Base-by-base conservation (phyloP, 2,888 invertebrate species). In the Aethes cnicana region DNA sequence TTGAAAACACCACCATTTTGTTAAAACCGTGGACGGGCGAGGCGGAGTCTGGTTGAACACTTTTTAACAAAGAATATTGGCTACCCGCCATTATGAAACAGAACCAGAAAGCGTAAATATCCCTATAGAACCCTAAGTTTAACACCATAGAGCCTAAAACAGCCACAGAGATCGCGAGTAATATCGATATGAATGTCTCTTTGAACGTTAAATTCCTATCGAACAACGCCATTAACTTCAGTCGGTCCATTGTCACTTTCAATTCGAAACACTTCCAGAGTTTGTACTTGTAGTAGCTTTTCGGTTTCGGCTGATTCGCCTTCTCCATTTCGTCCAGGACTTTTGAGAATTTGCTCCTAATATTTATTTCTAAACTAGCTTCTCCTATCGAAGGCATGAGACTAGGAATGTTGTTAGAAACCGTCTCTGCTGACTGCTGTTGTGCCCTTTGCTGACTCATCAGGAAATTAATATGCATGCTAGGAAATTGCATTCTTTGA, bases 11-110 rank as follows among this genome's bases (percentile, higher is more conserved):
- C 25, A 98, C 97, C 66, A 98, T 94, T 67, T 96, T 94, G 79
- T 99, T 99, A 74, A 97, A 98, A 7, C 98, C 98, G 81, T 99
- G 99, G 26, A 98, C 98, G 0, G 99, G 99, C 1, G 99, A 99
- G 0, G 99, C 96, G 0, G 99, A 98, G 82, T 99, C 99, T 0
- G 99, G 99, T 74, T 99, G 99, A 1, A 99, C 99, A 62, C 98
- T 98, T 87, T 98, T 99, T 58, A 98, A 85, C 60, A 99, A 87
- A 0, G 98, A 98, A 82, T 99, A 99, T 81, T 99, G 99, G 70
- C 98, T 97, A 9, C 98, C 95, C 0, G 99, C 99, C 66, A 98
- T 97, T n/a, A 98, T 96, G 66, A 98, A 96, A 85, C 98, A 98
- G 81, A 99, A 97, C 72, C 98, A 91, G 78, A 99, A 96, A 9